Percentiles rank a stretch among this genome's conserved stretches.
Evolutionary conservation across 2,888 invertebrate species (phyloP).

Genomic region (Eucriotettix oculatus): DNA sequence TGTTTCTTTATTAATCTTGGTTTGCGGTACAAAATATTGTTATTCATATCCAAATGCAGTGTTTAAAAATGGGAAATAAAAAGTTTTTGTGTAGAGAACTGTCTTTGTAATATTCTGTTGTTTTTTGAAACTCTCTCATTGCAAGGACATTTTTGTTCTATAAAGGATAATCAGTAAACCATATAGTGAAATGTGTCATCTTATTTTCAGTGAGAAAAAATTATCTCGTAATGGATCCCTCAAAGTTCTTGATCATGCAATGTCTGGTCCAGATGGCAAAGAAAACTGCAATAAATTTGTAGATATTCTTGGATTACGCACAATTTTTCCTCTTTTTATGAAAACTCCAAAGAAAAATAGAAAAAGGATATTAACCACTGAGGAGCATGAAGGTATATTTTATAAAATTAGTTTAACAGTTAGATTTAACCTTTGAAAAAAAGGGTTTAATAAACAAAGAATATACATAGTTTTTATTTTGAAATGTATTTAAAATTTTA

Average conservation of each 20-base stretch:
- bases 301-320: constrained; percentile 87
- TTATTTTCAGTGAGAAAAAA: constrained; percentile 69
- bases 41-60: no score
- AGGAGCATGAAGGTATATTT: constrained; percentile 67
- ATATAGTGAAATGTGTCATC: not conserved
- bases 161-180: not conserved
- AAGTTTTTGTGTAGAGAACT: constrained; percentile 4
- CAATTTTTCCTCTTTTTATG: constrained; percentile 97
- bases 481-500: no score
- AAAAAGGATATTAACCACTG: constrained; percentile 60
- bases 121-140: not conserved
- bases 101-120: not conserved
- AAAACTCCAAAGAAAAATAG: constrained; percentile 83
- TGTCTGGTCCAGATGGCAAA: constrained; percentile 81
- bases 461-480: no score
- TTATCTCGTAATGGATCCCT: constrained; percentile 89
- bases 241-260: constrained; percentile 94
- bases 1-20: no score
- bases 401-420: no score
- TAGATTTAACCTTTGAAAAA: no score
- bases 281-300: constrained; percentile 97
- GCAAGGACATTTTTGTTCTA: not conserved
- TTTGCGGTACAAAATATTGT: no score
- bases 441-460: no score
- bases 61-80: not conserved